Evolutionary conservation across 2,888 invertebrate species (phyloP), one percentile per base, ranked within the genome.

Genomic region (Rhopalosiphum nymphaeae): DNA sequence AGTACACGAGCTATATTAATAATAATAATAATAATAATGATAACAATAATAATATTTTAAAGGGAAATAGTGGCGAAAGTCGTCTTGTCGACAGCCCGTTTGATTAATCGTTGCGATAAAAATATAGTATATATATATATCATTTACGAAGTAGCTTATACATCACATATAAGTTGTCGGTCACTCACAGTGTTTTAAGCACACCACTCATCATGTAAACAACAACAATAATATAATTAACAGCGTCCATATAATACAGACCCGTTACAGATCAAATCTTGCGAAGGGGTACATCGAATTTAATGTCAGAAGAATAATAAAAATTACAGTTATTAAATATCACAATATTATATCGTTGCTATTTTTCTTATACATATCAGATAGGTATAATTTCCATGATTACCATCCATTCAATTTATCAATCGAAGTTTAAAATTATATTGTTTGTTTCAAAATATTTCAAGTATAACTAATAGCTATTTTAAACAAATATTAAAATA

Each of bases 21-120:
- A n/a, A 29, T 67, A 67, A n/a, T n/a, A n/a, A n/a, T n/a, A 0
- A 56, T 56, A n/a, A 67, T n/a, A n/a, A n/a, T 67, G n/a, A 67
- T 61, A n/a, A n/a, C 29, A n/a, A 67, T 67, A 67, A n/a, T 67
- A 67, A 4, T 78, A 36, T 78, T 16, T 78, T 36, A 16, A n/a
- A 78, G n/a, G 21, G 67, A 78, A 78, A 78, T 78, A 36, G 67
- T 67, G 67, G n/a, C n/a, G 67, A 67, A 67, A 67, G 67, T 67
- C 67, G 67, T 67, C n/a, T 13, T n/a, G 67, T n/a, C 67, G 67
- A 5, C 16, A 16, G 16, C n/a, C 67, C 36, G 16, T 36, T 36
- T 78, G 67, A 78, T 78, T 78, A 78, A 78, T 78, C 67, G 21
- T 78, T 36, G 36, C 5, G 7, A 36, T 78, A 16, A 78, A 78